A percentile compares a stretch with the other conserved stretches of the same genome.
phyloP scores from a whole-genome alignment of 2,888 invertebrate genomes.

The Drosophila rellima region DNA sequence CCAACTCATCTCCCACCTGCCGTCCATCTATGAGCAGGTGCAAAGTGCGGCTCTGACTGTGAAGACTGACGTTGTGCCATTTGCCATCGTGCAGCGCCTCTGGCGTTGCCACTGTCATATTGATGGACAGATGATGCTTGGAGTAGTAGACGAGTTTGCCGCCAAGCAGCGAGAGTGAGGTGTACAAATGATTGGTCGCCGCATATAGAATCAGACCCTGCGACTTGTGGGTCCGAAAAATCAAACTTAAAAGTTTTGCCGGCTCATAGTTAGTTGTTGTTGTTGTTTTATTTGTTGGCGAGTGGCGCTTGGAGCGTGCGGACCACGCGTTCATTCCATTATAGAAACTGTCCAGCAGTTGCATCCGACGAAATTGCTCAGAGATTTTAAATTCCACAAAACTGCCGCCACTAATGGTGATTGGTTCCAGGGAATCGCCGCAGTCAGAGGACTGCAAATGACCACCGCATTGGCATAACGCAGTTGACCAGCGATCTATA shows the following conservation, averaged over 20 bases:
- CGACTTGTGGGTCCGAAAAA: slow-evolving; percentile 92
- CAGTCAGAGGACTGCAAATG: slow-evolving; percentile 92
- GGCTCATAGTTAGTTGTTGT: slow-evolving; percentile 86
- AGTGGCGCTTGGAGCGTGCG: slow-evolving; percentile 23
- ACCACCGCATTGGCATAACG: slow-evolving; percentile 90
- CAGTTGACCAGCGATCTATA: slow-evolving; percentile 93
- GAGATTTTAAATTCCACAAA: slow-evolving; percentile 92
- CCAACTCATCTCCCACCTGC: slow-evolving; percentile 93
- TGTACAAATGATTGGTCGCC: slow-evolving; percentile 94
- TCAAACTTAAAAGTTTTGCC: slow-evolving; percentile 91
- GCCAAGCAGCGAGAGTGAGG: slow-evolving; percentile 91
- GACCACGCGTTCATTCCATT: slow-evolving; percentile 90
- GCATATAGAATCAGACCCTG: slow-evolving; percentile 94
- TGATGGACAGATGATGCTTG: slow-evolving; percentile 91
- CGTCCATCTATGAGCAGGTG: slow-evolving; percentile 90
- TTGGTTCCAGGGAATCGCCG: slow-evolving; percentile 91
- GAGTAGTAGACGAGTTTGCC: slow-evolving; percentile 93
- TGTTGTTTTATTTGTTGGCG: slow-evolving; percentile 18
- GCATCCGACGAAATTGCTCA: slow-evolving; percentile 94
- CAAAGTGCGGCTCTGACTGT: slow-evolving; percentile 90
- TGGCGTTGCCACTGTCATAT: slow-evolving; percentile 91
- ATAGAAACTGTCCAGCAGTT: slow-evolving; percentile 92
- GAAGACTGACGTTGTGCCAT: slow-evolving; percentile 95
- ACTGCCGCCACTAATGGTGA: slow-evolving; percentile 92
- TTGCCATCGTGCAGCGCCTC: slow-evolving; percentile 91